These are phyloP conservation scores for Sapajus apella DNA, from an alignment of 2,113 vertebrate species.

Conservation along the genomic window DNA sequence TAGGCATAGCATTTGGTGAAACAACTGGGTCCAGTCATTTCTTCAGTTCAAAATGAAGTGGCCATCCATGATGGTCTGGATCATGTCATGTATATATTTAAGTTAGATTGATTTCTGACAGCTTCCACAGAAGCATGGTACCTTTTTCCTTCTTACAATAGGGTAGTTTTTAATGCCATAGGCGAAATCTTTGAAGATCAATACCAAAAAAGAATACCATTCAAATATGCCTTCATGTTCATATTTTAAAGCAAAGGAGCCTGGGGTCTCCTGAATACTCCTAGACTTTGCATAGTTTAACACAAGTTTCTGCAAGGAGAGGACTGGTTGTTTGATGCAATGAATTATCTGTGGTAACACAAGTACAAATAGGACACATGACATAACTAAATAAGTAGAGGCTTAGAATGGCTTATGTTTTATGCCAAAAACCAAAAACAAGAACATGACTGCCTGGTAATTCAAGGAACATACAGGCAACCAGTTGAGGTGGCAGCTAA, in stretches of 20 bases:
- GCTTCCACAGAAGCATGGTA: neutral
- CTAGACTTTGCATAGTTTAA: neutral
- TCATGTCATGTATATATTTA: neutral
- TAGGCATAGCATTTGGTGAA: neutral
- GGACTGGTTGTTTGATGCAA: neutral
- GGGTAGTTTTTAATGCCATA: neutral
- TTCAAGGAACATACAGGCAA: neutral
- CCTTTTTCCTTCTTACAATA: neutral
- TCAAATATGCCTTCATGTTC: neutral
- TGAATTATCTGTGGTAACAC: neutral
- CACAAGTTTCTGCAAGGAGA: neutral
- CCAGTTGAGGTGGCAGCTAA: neutral
- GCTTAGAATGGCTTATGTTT: neutral
- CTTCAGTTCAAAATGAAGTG: constrained; percentile 16
- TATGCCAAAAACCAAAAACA: neutral
- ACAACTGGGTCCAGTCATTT: neutral
- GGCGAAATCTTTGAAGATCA: neutral
- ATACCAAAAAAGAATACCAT: neutral
- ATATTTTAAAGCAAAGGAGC: neutral
- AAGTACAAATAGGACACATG: neutral
- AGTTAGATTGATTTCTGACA: neutral
- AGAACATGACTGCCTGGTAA: neutral
- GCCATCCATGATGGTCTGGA: neutral
- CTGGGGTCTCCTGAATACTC: neutral
- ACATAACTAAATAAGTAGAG: neutral